These are phyloP conservation scores for Orchesella flavescens DNA, from an alignment of 2,888 invertebrate species.

Conservation along the genomic window DNA sequence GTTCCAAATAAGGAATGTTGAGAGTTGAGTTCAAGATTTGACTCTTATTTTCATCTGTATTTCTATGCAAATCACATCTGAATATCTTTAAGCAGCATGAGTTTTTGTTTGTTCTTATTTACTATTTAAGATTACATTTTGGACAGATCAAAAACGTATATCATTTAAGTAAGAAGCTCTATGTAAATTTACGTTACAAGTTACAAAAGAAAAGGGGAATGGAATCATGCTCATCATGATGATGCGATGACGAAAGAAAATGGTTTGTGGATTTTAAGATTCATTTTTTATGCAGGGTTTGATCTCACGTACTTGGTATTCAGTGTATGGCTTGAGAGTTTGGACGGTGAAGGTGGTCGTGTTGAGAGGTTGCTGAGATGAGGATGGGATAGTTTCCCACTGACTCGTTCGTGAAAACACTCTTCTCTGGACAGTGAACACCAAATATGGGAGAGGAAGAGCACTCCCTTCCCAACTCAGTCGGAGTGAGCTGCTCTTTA, in stretches of 20 bases:
- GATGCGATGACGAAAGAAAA: no score
- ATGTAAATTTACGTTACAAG: no score
- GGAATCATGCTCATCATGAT: no score
- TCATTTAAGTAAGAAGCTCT: no score
- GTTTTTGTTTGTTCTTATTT: neutral
- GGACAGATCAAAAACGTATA: no score
- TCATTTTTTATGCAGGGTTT: neutral
- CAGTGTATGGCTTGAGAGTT: constrained; percentile 88
- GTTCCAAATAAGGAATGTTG: constrained; percentile 49
- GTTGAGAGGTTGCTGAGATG: constrained; percentile 67
- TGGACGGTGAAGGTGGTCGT: constrained; percentile 81
- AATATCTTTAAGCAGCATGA: constrained; percentile 21
- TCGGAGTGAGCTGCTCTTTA: constrained; percentile 69
- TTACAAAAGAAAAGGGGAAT: no score
- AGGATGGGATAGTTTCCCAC: constrained; percentile 69
- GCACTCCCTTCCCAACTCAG: constrained; percentile 71
- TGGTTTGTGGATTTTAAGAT: no score
- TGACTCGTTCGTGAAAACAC: constrained; percentile 63
- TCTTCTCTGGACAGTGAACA: constrained; percentile 68
- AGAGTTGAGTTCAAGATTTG: neutral
- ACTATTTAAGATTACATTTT: no score
- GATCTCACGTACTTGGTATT: constrained; percentile 82
- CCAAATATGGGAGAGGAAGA: constrained; percentile 69
- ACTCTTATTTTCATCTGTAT: constrained; percentile 4
- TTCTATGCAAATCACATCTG: no score